phyloP scores from a whole-genome alignment of 2,113 vertebrate species.

The Lepisosteus oculatus region DNA sequence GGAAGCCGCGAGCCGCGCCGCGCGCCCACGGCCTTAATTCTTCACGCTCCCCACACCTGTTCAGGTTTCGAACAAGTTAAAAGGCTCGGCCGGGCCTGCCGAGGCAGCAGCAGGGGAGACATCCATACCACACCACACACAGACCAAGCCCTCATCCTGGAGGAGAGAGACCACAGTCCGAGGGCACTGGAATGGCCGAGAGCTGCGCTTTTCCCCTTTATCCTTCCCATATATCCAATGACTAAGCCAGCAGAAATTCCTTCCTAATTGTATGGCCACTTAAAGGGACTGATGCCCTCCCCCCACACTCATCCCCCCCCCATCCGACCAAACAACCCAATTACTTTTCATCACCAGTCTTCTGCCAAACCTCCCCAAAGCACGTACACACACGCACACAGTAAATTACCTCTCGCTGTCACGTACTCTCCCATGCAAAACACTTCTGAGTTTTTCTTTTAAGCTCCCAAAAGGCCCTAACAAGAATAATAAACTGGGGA shows the following conservation, averaged over 20 bases:
- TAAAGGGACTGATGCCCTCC: constrained; percentile 36
- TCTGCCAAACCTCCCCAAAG: not conserved
- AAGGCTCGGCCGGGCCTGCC: constrained; percentile 42
- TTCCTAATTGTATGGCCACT: constrained; percentile 47
- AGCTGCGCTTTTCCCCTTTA: constrained; percentile 3
- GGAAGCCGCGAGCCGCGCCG: not conserved
- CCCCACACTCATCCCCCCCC: not conserved
- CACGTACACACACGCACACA: constrained; percentile 9
- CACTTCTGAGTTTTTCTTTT: not conserved
- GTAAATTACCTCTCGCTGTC: not conserved
- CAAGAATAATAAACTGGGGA: no score
- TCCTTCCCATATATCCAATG: not conserved
- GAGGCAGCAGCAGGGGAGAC: constrained; percentile 31
- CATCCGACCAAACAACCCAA: not conserved
- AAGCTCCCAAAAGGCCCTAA: not conserved
- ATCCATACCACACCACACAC: constrained; percentile 31
- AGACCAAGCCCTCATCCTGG: not conserved
- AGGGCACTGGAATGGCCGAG: constrained; percentile 7
- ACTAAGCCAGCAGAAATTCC: constrained; percentile 56
- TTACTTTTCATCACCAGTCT: not conserved
- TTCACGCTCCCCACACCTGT: constrained; percentile 37
- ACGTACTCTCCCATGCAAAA: not conserved
- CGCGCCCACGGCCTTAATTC: not conserved
- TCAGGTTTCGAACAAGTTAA: constrained; percentile 42
- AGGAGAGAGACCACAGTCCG: constrained; percentile 28